Conservation (phyloP, 2,888 invertebrate species). For the Sarcophaga rosellei region DNA sequence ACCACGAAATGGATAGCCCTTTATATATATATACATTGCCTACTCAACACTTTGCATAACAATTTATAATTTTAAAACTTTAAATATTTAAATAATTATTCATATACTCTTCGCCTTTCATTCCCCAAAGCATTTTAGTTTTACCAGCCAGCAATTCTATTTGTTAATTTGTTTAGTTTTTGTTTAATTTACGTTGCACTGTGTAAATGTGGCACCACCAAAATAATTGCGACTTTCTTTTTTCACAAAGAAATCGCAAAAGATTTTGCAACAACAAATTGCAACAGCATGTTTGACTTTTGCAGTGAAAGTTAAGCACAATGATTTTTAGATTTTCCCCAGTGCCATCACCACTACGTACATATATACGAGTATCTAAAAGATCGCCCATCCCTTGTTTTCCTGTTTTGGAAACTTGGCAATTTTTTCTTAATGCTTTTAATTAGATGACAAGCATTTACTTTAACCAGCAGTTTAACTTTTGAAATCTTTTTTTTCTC, state of each 20-base stretch:
- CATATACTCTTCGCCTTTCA: background rate
- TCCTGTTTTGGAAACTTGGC: background rate
- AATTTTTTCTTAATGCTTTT: constrained; percentile 31
- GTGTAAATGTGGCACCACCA: background rate
- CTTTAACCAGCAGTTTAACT: constrained; percentile 14
- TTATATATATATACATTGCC: too few relatives aligned
- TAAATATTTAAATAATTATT: background rate
- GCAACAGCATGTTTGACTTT: constrained; percentile 34
- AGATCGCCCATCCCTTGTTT: too few relatives aligned
- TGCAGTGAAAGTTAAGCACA: background rate
- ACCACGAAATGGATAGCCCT: too few relatives aligned
- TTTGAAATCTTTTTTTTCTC: background rate
- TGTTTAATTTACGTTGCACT: constrained; percentile 1
- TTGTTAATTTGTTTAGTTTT: constrained; percentile 15
- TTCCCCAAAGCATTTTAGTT: background rate
- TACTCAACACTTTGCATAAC: too few relatives aligned
- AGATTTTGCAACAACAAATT: constrained; percentile 19
- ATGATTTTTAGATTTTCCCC: background rate
- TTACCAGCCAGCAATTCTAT: background rate
- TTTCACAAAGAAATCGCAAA: background rate
- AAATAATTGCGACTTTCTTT: background rate
- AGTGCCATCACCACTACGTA: background rate
- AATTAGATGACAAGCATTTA: constrained; percentile 49
- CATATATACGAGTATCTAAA: too few relatives aligned
- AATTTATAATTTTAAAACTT: too few relatives aligned